Conservation (phyloP, 2,888 invertebrate species). For the Drosophila demipolita region DNA sequence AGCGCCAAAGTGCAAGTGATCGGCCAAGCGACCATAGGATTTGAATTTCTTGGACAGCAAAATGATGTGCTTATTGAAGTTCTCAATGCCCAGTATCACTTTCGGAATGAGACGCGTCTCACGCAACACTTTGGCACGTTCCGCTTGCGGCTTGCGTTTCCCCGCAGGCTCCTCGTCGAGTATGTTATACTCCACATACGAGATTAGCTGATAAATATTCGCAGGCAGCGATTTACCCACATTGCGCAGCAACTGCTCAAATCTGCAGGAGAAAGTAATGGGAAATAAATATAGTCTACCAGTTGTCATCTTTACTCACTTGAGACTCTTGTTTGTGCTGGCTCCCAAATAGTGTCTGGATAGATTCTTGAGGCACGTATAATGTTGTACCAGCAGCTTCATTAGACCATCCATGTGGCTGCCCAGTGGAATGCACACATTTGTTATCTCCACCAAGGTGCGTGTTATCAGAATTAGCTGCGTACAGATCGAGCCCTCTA, state of each 20-base stretch:
- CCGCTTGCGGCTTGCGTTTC: constrained; percentile 84
- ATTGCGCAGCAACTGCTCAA: constrained; percentile 86
- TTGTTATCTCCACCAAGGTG: constrained; percentile 86
- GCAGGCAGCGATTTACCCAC: constrained; percentile 87
- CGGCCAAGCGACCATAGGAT: constrained; percentile 85
- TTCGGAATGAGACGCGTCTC: constrained; percentile 88
- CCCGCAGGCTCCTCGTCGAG: constrained; percentile 70
- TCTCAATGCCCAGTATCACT: constrained; percentile 88
- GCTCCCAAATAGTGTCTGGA: constrained; percentile 87
- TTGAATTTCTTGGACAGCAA: constrained; percentile 87
- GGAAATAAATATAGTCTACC: background rate
- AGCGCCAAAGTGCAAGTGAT: constrained; percentile 87
- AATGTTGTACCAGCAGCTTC: constrained; percentile 86
- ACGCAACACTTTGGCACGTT: constrained; percentile 86
- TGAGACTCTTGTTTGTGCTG: constrained; percentile 83
- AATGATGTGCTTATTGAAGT: constrained; percentile 87
- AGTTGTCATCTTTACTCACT: constrained; percentile 56
- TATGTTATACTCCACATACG: constrained; percentile 86
- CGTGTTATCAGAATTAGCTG: constrained; percentile 87
- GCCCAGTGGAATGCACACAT: constrained; percentile 86
- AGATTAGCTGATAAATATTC: constrained; percentile 86
- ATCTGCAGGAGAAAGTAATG: constrained; percentile 79
- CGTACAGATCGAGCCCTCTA: constrained; percentile 87
- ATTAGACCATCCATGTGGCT: constrained; percentile 86
- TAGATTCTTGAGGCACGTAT: constrained; percentile 86